Conservation (phyloP, 2,888 invertebrate species). For the Ectobius pallidus region DNA sequence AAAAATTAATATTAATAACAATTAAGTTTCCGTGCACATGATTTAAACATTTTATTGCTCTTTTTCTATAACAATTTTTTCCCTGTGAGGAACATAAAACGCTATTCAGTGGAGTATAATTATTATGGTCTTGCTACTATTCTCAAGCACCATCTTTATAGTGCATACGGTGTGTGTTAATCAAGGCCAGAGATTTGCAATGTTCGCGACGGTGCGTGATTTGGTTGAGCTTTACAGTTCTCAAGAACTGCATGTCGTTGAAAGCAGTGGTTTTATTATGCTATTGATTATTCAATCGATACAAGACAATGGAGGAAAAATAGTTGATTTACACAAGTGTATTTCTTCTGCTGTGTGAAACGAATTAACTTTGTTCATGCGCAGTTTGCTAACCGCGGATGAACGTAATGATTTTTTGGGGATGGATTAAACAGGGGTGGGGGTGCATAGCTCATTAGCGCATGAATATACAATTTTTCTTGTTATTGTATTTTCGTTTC, state of each 20-base stretch:
- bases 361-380: slow-evolving; percentile 44
- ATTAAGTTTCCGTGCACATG: too few relatives aligned
- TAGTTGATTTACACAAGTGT: slow-evolving; percentile 37
- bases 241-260: slow-evolving; percentile 16
- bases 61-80: too few relatives aligned
- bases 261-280: slow-evolving; percentile 42
- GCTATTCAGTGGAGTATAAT: too few relatives aligned
- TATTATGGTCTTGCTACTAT: too few relatives aligned
- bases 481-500: slow-evolving; percentile 38
- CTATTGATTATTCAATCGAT: slow-evolving; percentile 60
- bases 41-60: too few relatives aligned
- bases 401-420: slow-evolving; percentile 87
- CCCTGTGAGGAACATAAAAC: too few relatives aligned
- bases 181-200: too few relatives aligned
- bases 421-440: slow-evolving; percentile 49
- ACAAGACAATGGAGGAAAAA: slow-evolving; percentile 32
- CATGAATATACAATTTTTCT: slow-evolving; percentile 69
- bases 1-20: too few relatives aligned
- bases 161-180: too few relatives aligned
- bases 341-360: slow-evolving; percentile 41
- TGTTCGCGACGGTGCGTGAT: too few relatives aligned
- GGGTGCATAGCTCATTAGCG: slow-evolving; percentile 62
- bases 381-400: slow-evolving; percentile 59
- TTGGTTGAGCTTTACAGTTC: background rate
- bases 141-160: too few relatives aligned